Evolutionary conservation across 2,888 invertebrate genomes (phyloP).

Genomic region (Agriopis marginaria): DNA sequence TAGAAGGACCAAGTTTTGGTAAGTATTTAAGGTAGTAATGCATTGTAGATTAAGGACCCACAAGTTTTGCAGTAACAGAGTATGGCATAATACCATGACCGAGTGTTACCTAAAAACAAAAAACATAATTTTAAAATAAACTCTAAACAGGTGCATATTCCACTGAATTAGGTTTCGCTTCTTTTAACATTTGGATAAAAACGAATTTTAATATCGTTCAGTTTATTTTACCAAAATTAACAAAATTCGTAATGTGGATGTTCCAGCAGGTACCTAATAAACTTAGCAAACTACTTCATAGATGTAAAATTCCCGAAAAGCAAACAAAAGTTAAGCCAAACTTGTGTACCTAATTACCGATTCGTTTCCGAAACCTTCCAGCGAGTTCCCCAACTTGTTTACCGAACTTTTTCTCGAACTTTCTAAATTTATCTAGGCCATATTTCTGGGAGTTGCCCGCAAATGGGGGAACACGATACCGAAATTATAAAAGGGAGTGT

Average conservation of each 20-base stretch:
- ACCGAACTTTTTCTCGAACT: constrained; percentile 64
- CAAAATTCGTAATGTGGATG: neutral
- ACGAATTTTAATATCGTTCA: no score
- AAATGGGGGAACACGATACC: constrained; percentile 68
- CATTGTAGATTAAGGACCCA: no score
- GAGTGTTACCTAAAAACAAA: no score
- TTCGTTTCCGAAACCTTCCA: constrained; percentile 64
- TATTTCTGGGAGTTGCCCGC: constrained; percentile 65
- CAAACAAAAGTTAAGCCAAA: constrained; percentile 64
- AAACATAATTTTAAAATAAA: no score
- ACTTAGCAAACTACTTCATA: constrained; percentile 52
- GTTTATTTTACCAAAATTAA: neutral
- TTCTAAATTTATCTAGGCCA: constrained; percentile 68
- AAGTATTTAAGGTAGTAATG: no score
- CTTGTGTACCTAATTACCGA: constrained; percentile 73
- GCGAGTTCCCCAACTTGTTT: constrained; percentile 64
- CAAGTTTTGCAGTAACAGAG: no score
- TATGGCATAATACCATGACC: no score
- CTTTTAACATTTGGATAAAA: no score
- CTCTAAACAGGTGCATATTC: no score
- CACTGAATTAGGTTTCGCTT: no score
- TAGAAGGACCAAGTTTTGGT: no score
- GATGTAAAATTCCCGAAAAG: constrained; percentile 50
- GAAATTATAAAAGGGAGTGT: constrained; percentile 71
- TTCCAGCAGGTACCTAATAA: neutral